A percentile compares a stretch with the other conserved stretches of the same genome.
Conservation (phyloP, 2,113 vertebrate species). For the Engraulis encrasicolus region DNA sequence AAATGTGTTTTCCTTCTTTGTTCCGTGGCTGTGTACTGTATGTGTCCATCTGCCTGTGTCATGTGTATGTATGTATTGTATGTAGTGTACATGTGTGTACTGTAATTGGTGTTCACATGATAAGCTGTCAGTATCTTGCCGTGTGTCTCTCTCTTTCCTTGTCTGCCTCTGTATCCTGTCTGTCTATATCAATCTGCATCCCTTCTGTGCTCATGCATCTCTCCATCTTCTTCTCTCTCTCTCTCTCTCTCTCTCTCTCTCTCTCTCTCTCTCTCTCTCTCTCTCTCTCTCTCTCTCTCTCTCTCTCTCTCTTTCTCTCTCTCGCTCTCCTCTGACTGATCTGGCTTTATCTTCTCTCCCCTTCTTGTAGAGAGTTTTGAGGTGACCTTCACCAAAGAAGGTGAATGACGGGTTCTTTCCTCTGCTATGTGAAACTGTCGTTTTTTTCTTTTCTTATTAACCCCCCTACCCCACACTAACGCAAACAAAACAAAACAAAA, state of each 20-base stretch:
- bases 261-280: conserved; percentile 54
- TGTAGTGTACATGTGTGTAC: too few species aligned
- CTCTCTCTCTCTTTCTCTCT: conserved; percentile 51
- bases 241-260: neutral
- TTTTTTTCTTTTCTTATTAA: conserved; percentile 90
- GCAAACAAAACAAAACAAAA: conserved; percentile 69
- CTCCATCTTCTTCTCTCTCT: neutral
- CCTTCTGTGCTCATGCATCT: conserved; percentile 60
- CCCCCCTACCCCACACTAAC: conserved; percentile 89
- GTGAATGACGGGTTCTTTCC: conserved; percentile 97
- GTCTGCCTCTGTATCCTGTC: conserved; percentile 52
- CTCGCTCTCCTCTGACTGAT: conserved; percentile 86
- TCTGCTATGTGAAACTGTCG: conserved; percentile 77
- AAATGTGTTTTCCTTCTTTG: neutral
- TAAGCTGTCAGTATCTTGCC: neutral
- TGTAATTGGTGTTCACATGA: conserved; percentile 3
- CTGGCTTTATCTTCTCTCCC: conserved; percentile 95
- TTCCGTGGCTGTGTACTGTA: conserved; percentile 6
- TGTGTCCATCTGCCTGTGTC: neutral
- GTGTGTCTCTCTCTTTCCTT: conserved; percentile 42
- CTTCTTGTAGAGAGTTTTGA: conserved; percentile 98
- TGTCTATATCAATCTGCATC: conserved; percentile 50
- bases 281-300: conserved; percentile 50
- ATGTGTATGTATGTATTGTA: neutral
- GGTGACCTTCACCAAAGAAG: conserved; percentile 99